Percentiles rank a stretch among this genome's conserved stretches.
phyloP scores from a whole-genome alignment of 2,113 vertebrate species.

The Lepus europaeus region DNA sequence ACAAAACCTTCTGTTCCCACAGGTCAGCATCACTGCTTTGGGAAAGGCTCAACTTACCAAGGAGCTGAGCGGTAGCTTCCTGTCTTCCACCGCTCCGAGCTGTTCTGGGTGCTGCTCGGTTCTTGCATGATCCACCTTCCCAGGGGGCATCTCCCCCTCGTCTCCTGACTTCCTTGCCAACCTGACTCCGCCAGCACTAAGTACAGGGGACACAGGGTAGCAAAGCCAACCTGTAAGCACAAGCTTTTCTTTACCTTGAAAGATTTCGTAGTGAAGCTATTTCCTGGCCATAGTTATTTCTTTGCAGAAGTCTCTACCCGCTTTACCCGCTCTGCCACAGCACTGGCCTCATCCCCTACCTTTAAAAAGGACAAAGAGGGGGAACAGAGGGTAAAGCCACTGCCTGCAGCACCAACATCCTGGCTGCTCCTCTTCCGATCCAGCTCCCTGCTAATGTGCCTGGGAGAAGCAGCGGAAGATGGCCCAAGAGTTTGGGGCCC shows the following conservation, averaged over 20 bases:
- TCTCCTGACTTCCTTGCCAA: conserved; percentile 28
- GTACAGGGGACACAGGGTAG: neutral
- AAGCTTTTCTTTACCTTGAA: neutral
- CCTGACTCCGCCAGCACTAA: neutral
- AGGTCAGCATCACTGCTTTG: neutral
- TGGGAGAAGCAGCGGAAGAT: too few species aligned
- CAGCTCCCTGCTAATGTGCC: too few species aligned
- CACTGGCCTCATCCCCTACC: too few species aligned
- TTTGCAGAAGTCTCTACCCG: neutral
- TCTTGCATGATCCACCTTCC: neutral
- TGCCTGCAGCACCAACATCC: too few species aligned
- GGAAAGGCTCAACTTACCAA: neutral
- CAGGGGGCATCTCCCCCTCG: neutral
- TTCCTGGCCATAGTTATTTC: neutral
- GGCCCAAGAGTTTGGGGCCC: too few species aligned
- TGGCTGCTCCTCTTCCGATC: too few species aligned
- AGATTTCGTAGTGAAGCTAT: neutral
- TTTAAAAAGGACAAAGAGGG: too few species aligned
- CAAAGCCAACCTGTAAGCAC: neutral
- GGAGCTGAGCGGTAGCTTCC: neutral
- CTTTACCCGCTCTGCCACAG: too few species aligned
- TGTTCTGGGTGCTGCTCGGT: neutral
- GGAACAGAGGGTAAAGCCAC: too few species aligned
- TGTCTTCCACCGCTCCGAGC: neutral
- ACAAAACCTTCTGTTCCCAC: neutral